Evolutionary conservation across 2,113 vertebrate species (phyloP), one percentile per base, ranked within the genome.

Genomic region (Callipepla californica): DNA sequence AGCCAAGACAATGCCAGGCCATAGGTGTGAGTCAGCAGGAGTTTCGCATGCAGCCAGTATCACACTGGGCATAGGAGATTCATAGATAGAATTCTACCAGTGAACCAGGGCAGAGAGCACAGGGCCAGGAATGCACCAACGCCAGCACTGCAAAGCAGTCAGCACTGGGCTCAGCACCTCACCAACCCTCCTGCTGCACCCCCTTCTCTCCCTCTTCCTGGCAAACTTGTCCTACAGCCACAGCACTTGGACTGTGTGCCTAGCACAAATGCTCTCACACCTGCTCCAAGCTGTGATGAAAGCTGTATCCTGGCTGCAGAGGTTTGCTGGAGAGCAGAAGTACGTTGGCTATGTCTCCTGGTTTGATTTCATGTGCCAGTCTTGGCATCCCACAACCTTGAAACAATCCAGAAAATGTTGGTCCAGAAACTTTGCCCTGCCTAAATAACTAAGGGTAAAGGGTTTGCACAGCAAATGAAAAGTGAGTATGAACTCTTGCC

Each of bases 161-260:
- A 69, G 59, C 48, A 80, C 38, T 67, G 34, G 78, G 53, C 38
- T 62, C 73, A 93, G 45, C 19, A 48, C 21, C 0, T 0, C 42
- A 28, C 67, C 66, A 65, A 55, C 25, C 36, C 40, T 87, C 70
- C 62, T 50, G 59, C 50, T 32, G 83, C 53, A 87, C 20, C 62
- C 30, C 13, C 45, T 91, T 51, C n/a, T 51, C n/a, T 47, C 65
- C 34, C 80, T 23, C 57, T 91, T 89, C 70, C 66, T 40, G 69
- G 53, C 3, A 81, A 89, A 89, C 53, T 7, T 47, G 57, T 34
- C 34, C 51, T 79, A 50, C 23, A 63, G 65, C 55, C 86, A 77
- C 0, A 0, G 42, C 36, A 30, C 22, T 91, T 28, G 30, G 67
- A 70, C 1, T 76, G 38, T 2, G 0, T 57, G 32, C 40, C 63